Percentiles rank a stretch among this genome's conserved stretches.
phyloP scores from a whole-genome alignment of 2,113 vertebrate species.

The Athene cunicularia region DNA sequence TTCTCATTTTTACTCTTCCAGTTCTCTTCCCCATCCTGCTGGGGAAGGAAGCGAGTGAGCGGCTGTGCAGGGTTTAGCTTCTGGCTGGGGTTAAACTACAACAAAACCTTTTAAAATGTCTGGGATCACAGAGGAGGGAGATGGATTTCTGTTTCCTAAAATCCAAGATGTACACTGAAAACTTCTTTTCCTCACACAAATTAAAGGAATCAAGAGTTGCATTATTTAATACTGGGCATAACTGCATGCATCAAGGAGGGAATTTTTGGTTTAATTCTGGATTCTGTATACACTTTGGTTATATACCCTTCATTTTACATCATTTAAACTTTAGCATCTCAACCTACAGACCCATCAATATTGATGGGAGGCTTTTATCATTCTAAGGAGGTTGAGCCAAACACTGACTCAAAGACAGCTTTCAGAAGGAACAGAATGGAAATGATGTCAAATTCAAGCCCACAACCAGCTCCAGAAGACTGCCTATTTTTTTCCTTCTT shows the following conservation, averaged over 20 bases:
- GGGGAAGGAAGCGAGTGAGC: background rate
- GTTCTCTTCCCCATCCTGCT: background rate
- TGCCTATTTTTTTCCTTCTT: slow-evolving; percentile 13
- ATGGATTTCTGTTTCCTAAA: background rate
- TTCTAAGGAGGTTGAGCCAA: slow-evolving; percentile 57
- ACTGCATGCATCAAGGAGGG: background rate
- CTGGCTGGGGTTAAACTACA: background rate
- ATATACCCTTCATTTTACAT: background rate
- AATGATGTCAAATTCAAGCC: slow-evolving; percentile 72
- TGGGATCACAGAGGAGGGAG: background rate
- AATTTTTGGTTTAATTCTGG: background rate
- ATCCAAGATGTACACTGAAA: background rate
- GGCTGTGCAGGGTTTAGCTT: background rate
- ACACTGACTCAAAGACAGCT: slow-evolving; percentile 67
- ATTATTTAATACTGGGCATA: background rate
- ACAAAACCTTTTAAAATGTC: background rate
- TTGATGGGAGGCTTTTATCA: slow-evolving; percentile 63
- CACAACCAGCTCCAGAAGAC: slow-evolving; percentile 65
- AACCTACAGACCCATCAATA: slow-evolving; percentile 57
- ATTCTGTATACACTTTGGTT: background rate
- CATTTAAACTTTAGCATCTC: slow-evolving; percentile 9
- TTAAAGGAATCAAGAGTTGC: background rate
- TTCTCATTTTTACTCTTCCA: background rate
- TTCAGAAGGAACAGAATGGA: slow-evolving; percentile 76
- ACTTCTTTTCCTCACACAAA: background rate